Evolutionary conservation across 2,113 vertebrate species (phyloP).

Genomic region (Amphiprion ocellaris): DNA sequence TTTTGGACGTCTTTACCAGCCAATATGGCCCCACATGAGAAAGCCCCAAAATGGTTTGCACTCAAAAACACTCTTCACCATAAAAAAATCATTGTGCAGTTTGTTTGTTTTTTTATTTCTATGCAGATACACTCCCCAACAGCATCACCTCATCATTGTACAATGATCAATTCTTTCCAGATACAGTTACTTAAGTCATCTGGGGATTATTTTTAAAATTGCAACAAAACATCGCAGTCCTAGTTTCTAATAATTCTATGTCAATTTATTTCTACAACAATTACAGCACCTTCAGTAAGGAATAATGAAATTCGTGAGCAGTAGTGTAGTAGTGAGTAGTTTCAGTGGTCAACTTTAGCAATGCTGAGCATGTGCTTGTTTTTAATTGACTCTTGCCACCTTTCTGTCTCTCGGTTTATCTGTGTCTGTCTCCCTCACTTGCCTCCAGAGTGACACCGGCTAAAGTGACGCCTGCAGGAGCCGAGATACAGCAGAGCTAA

Average conservation of each 20-base stretch:
- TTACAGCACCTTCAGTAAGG: background rate
- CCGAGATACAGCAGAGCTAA: constrained; percentile 77
- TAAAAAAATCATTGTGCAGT: too few species aligned
- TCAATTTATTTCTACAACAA: background rate
- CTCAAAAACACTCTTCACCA: too few species aligned
- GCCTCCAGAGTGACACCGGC: constrained; percentile 57
- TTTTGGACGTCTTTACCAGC: too few species aligned
- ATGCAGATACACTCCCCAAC: too few species aligned
- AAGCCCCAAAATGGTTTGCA: too few species aligned
- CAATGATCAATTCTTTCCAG: too few species aligned
- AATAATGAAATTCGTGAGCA: constrained; percentile 4
- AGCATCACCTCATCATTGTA: too few species aligned
- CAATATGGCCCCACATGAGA: too few species aligned
- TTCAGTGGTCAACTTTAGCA: background rate
- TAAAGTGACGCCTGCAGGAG: constrained; percentile 72
- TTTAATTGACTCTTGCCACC: constrained; percentile 27
- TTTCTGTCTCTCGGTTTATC: constrained; percentile 50
- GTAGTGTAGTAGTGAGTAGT: background rate
- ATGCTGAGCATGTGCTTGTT: background rate
- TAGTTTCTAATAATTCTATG: background rate
- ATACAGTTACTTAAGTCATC: too few species aligned
- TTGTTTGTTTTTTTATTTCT: too few species aligned
- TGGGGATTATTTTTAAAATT: too few species aligned
- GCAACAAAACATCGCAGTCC: too few species aligned
- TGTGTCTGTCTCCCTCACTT: constrained; percentile 42